These are phyloP conservation scores for Catagonus wagneri DNA, from an alignment of 2,113 vertebrate species.

Conservation along the genomic window DNA sequence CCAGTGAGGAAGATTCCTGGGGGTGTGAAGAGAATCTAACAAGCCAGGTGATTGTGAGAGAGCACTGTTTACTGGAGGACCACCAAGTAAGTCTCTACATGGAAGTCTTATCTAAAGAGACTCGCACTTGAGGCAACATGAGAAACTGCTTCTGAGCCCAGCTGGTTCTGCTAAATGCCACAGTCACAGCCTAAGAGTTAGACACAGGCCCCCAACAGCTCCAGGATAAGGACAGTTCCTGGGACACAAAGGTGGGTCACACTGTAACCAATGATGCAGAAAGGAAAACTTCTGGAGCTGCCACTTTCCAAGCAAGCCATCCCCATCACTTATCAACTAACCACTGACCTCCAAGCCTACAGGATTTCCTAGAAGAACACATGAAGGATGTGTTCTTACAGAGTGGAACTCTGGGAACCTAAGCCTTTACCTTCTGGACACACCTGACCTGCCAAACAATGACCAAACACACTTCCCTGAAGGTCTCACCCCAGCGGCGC, in stretches of 20 bases:
- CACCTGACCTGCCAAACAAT: background rate
- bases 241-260: background rate
- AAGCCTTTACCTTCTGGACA: background rate
- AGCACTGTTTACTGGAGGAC: background rate
- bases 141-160: slow-evolving; percentile 14
- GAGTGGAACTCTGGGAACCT: background rate
- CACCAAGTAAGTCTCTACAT: background rate
- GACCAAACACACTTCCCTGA: background rate
- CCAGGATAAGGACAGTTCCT: background rate
- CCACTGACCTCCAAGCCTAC: slow-evolving; percentile 50
- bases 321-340: background rate
- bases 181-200: background rate
- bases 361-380: slow-evolving; percentile 33
- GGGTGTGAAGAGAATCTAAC: background rate
- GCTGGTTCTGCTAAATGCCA: background rate
- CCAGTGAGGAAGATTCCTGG: background rate
- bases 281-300: background rate
- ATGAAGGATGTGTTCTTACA: background rate
- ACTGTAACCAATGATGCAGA: background rate
- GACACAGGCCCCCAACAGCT: background rate
- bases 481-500: background rate
- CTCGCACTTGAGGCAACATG: background rate
- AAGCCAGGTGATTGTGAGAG: background rate
- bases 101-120: background rate
- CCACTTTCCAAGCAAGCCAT: slow-evolving; percentile 9